Conservation (phyloP, 2,113 vertebrate species). For the Lophura nycthemera region DNA sequence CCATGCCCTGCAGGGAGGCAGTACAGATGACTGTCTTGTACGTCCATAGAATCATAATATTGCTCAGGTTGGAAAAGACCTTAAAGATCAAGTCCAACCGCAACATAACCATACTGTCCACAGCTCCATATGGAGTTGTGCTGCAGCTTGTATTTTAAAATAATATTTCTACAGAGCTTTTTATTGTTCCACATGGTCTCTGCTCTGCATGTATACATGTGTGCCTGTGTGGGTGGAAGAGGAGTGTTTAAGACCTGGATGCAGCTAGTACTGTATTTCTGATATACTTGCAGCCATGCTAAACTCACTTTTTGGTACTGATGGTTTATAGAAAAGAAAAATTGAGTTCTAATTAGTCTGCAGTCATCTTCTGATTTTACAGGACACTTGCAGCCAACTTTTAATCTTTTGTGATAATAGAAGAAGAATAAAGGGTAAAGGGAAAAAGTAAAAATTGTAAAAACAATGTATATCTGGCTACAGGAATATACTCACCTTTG, state of each 20-base stretch:
- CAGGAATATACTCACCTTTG: not conserved
- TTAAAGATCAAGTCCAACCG: too few species aligned
- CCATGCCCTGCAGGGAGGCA: not conserved
- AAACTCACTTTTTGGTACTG: not conserved
- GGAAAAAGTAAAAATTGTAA: not conserved
- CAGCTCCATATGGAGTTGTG: not conserved
- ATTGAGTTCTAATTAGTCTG: not conserved
- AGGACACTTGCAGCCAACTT: not conserved
- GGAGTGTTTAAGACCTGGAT: not conserved
- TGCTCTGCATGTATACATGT: not conserved
- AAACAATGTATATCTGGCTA: not conserved
- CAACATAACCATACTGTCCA: too few species aligned
- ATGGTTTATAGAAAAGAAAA: not conserved
- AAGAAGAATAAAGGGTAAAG: not conserved
- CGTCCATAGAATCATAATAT: not conserved
- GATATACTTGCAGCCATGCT: not conserved
- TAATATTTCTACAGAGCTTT: not conserved
- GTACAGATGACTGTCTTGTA: not conserved
- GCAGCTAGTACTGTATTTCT: not conserved
- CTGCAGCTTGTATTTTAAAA: not conserved
- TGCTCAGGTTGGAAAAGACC: too few species aligned
- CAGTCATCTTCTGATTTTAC: not conserved
- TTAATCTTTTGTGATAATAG: not conserved
- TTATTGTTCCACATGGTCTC: not conserved
- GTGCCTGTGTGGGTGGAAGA: not conserved